These are phyloP conservation scores for Laticauda colubrina DNA, from an alignment of 2,113 vertebrate genomes.

Conservation along the genomic window DNA sequence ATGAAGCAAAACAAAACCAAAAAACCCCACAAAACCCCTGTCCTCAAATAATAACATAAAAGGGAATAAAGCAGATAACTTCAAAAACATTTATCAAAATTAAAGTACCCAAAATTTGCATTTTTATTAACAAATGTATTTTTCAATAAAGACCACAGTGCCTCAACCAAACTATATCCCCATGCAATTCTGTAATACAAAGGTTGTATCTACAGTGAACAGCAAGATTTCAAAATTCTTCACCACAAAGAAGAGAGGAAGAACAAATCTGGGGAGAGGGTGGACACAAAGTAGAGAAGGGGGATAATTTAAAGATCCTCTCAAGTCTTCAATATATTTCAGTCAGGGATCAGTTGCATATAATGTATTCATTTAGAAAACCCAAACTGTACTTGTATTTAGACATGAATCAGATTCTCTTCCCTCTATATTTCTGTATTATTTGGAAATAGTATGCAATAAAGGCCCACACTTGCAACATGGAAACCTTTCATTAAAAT, in stretches of 20 bases:
- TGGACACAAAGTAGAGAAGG: constrained; percentile 5
- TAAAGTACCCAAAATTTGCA: constrained; percentile 72
- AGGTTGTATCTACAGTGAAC: constrained; percentile 70
- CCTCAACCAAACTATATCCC: constrained; percentile 64
- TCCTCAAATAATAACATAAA: background rate
- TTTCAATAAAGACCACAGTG: constrained; percentile 68
- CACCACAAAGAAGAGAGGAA: constrained; percentile 52
- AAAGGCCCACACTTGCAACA: constrained; percentile 3
- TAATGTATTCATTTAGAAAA: background rate
- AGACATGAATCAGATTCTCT: background rate
- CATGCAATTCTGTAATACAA: constrained; percentile 73
- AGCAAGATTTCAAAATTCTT: constrained; percentile 53
- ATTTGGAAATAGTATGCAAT: background rate
- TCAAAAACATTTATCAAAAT: constrained; percentile 56
- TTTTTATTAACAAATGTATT: constrained; percentile 73
- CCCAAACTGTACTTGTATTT: background rate
- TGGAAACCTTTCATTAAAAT: background rate
- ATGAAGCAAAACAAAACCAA: background rate
- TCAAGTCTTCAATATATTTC: constrained; percentile 22
- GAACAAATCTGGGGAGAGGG: constrained; percentile 18
- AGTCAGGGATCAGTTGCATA: background rate
- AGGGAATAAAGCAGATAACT: constrained; percentile 28
- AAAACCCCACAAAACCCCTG: background rate
- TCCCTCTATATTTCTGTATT: background rate
- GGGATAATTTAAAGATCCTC: constrained; percentile 14